Conservation (phyloP, 2,797 vertebrate genomes). For the Sebastes trivittatus region DNA sequence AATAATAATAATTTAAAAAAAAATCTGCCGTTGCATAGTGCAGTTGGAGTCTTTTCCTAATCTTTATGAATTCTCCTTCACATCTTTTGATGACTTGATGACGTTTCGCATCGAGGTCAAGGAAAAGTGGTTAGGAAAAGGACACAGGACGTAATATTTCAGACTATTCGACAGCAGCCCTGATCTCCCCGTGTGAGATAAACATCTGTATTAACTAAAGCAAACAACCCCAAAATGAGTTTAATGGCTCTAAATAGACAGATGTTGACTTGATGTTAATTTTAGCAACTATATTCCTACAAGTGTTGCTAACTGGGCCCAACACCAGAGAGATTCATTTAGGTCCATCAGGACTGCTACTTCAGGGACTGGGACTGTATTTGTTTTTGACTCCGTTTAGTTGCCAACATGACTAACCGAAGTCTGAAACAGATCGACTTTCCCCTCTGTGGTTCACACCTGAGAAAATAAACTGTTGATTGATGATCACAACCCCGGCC, state of each 20-base stretch:
- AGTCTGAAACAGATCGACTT: background rate
- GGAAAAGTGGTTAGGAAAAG: too few species aligned
- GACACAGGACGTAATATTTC: too few species aligned
- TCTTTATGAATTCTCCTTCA: background rate
- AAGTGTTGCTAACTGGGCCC: background rate
- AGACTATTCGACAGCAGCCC: too few species aligned
- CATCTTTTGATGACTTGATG: accelerated
- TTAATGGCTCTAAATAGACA: background rate
- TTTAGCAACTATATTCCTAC: background rate
- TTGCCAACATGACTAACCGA: background rate
- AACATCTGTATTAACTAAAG: background rate
- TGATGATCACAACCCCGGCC: background rate
- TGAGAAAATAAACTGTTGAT: background rate
- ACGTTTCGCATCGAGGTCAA: background rate
- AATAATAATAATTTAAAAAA: too few species aligned
- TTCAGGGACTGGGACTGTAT: background rate
- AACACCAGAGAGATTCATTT: background rate
- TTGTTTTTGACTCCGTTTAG: background rate
- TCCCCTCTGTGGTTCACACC: background rate
- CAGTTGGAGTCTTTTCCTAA: too few species aligned
- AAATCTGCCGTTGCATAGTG: too few species aligned
- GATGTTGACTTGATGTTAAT: background rate
- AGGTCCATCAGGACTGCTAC: background rate
- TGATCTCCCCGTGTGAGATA: background rate
- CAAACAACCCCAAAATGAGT: background rate